Evolutionary conservation across 2,888 invertebrate species (phyloP), one percentile per base, ranked within the genome.

Genomic region (Andrena flavipes): DNA sequence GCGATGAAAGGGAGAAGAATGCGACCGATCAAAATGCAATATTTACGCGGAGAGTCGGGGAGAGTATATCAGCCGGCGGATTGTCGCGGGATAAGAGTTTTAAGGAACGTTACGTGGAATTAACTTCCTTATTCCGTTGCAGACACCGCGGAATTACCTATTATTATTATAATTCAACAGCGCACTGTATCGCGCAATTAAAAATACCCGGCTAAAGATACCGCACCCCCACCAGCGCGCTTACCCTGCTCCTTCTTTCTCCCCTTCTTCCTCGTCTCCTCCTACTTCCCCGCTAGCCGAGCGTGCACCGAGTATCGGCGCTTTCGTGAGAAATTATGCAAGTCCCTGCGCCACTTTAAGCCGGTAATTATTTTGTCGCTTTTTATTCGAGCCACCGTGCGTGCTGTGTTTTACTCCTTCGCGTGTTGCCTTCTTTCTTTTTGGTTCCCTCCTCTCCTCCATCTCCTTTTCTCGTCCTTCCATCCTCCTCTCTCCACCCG

Each of bases 241-340:
- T 33, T 20, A n/a, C 23, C 16, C 29, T 51, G 30, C 49, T 35
- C 8, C 56, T 35, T 35, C 10, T 13, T 13, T 29, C 16, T 16
- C 13, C 7, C 16, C 30, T 26, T 54, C 13, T 30, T 13, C 70
- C n/a, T 56, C 72, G 30, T 10, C 20, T 56, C 51, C 29, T 26
- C 56, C 54, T 8, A 13, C 35, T 26, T 16, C 13, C 16, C 13
- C 48, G 23, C 59, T 8, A 20, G 30, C 23, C 51, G 33, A 67
- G 23, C 48, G 54, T 60, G 71, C 56, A 60, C n/a, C 62, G 62
- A 26, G 59, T 71, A 82, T 71, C 62, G 73, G 42, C 71, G 51
- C 77, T 82, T 82, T 87, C 83, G 82, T 80, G 87, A 79, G 80
- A 85, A 85, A 88, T 88, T 87, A 88, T 83, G 85, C 81, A 63